Base-by-base conservation (phyloP, 2,797 vertebrate species). In the Bryconaethiops microstoma region DNA sequence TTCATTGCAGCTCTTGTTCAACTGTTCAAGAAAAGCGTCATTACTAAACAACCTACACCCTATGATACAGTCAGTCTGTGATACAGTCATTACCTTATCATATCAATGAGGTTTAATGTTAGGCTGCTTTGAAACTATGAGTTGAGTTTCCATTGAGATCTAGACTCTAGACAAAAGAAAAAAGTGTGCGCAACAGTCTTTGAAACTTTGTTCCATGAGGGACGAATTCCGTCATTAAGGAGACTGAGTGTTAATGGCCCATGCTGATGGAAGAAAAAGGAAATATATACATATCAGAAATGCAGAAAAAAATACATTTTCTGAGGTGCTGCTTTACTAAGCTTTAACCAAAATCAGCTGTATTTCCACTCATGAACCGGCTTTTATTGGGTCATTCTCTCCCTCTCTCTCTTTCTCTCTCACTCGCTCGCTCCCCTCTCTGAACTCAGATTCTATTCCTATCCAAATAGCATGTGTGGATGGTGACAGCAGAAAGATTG, bases 381-480 rank as follows among this genome's bases (percentile, higher is more conserved):
- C 71, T 78, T 81, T 82, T 85, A 76, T 80, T 85, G 45, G 90
- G 82, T 86, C 69, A 60, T 40, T 88, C 86, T 87, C 86, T 89
- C 87, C 82, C 79, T 84, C 23, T 52, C 88, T 82, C 86, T 45
- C 42, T 45, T 13, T 52, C 48, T 52, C 48, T 52, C 48, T 52
- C 48, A 16, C 48, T 52, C 48, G 16, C 48, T 52, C 48, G 12
- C 48, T 52, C 25, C 81, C 86, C 39, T 52, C 39, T 42, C 62
- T 83, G 55, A 81, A 71, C 83, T 78, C 82, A 77, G 88, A 89
- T 89, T 81, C 73, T 86, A 82, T 85, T 92, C 80, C 84, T 85
- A 88, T 90, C 42, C 77, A 92, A 92, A 91, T 84, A 92, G 77
- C 69, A 72, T 84, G 82, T 81, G 76, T 79, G 84, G 82, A 78